phyloP scores from a whole-genome alignment of 2,797 vertebrate species.

The Notolabrus celidotus region DNA sequence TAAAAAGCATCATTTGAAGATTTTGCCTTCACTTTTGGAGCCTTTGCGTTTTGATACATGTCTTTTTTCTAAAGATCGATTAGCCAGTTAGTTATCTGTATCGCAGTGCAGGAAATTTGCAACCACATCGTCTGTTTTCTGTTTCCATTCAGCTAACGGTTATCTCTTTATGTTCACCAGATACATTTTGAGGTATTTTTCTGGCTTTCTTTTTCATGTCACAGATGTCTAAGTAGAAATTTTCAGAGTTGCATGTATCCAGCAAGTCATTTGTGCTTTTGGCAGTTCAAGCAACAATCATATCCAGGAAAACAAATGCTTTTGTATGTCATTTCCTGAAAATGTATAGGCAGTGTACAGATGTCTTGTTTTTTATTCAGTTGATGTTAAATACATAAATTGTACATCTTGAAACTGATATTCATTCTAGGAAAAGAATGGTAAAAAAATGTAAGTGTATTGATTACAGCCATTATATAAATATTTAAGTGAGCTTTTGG shows the following conservation, averaged over 20 bases:
- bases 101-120: constrained; percentile 1
- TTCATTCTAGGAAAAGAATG: constrained; percentile 33
- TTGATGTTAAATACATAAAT: constrained; percentile 20
- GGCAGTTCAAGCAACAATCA: constrained; percentile 16
- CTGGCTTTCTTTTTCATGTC: neutral
- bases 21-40: constrained; percentile 62
- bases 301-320: constrained; percentile 1
- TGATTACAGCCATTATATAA: constrained; percentile 31
- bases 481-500: constrained; percentile 25
- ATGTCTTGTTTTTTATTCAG: constrained; percentile 25
- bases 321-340: constrained; percentile 35
- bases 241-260: constrained; percentile 25
- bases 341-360: constrained; percentile 9
- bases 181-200: neutral
- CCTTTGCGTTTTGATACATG: constrained; percentile 63
- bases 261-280: constrained; percentile 18
- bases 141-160: neutral
- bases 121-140: neutral
- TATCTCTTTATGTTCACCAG: neutral
- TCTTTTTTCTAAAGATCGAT: constrained; percentile 56
- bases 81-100: constrained; percentile 6
- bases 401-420: constrained; percentile 24
- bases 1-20: constrained; percentile 28
- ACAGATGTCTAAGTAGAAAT: constrained; percentile 9
- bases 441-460: constrained; percentile 39